Conservation (phyloP, 2,797 vertebrate species). For the Malacoctenus gilli region DNA sequence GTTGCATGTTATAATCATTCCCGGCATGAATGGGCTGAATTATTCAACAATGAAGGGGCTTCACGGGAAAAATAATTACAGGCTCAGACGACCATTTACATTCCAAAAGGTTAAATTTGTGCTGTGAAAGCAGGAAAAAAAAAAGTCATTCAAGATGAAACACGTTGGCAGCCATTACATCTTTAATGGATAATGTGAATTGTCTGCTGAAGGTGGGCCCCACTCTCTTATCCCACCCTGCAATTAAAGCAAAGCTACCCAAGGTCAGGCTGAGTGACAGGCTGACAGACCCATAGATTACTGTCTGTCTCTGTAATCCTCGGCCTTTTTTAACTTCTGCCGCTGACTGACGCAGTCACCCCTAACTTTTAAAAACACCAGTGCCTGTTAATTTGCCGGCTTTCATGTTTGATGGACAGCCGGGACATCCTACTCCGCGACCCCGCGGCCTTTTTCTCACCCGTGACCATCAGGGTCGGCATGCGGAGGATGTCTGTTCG, state of each 20-base stretch:
- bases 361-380: conserved; percentile 69
- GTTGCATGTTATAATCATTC: conserved; percentile 8
- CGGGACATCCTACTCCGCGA: conserved; percentile 75
- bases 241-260: conserved; percentile 71
- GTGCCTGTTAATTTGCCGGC: conserved; percentile 61
- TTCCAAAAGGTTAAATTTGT: conserved; percentile 67
- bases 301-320: conserved; percentile 72
- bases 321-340: conserved; percentile 61
- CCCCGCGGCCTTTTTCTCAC: conserved; percentile 69
- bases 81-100: conserved; percentile 62
- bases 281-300: conserved; percentile 78
- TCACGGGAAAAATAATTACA: conserved; percentile 66
- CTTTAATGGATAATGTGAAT: conserved; percentile 70
- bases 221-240: conserved; percentile 50
- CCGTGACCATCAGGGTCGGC: conserved; percentile 70
- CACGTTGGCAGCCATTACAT: conserved; percentile 70
- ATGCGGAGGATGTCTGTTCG: conserved; percentile 35
- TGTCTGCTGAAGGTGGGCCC: conserved; percentile 56
- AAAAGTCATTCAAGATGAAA: conserved; percentile 71
- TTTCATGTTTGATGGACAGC: conserved; percentile 82
- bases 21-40: conserved; percentile 23
- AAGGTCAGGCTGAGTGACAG: conserved; percentile 74
- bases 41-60: conserved; percentile 34
- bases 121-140: conserved; percentile 53
- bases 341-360: conserved; percentile 71